A percentile compares a stretch with the other conserved stretches of the same genome.
These are phyloP conservation scores for Prorops nasuta DNA, from an alignment of 1,140 invertebrate species.

Conservation along the genomic window DNA sequence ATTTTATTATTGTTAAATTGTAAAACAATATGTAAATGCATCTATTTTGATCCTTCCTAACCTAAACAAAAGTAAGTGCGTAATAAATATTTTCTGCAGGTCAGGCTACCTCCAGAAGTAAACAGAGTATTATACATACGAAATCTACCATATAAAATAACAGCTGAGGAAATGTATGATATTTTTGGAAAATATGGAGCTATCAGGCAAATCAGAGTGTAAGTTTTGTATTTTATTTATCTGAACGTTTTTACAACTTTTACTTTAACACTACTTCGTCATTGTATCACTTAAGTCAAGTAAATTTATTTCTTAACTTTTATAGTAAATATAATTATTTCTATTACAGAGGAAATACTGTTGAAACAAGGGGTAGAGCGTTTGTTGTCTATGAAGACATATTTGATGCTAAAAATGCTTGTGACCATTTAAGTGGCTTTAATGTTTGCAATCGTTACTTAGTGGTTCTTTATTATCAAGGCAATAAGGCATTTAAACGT, in stretches of 20 bases:
- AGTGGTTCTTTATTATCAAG: conserved; percentile 95
- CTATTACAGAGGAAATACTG: conserved; percentile 86
- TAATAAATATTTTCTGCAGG: conserved; percentile 64
- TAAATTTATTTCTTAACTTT: conserved; percentile 7
- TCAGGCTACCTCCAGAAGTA: conserved; percentile 96
- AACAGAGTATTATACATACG: conserved; percentile 96
- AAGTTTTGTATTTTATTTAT: conserved; percentile 58
- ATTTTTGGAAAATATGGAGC: conserved; percentile 99
- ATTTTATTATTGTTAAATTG: no score
- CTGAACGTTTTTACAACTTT: no score
- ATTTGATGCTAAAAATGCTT: conserved; percentile 99
- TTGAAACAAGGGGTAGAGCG: conserved; percentile 96
- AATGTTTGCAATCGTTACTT: conserved; percentile 99
- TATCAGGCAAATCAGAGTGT: conserved; percentile 97
- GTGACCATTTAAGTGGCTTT: conserved; percentile 98
- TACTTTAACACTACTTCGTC: conserved; percentile 1
- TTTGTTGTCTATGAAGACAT: conserved; percentile 99
- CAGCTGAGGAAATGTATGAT: conserved; percentile 99
- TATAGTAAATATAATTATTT: conserved; percentile 20
- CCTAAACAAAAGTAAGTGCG: no score
- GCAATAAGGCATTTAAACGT: conserved; percentile 93
- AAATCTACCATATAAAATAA: conserved; percentile 99
- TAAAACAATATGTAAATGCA: no score
- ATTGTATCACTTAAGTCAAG: not conserved
- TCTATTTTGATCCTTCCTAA: no score